Evolutionary conservation across 1,140 invertebrate species (phyloP), one percentile per base, ranked within the genome.

Genomic region (Drosophila ercepeae): DNA sequence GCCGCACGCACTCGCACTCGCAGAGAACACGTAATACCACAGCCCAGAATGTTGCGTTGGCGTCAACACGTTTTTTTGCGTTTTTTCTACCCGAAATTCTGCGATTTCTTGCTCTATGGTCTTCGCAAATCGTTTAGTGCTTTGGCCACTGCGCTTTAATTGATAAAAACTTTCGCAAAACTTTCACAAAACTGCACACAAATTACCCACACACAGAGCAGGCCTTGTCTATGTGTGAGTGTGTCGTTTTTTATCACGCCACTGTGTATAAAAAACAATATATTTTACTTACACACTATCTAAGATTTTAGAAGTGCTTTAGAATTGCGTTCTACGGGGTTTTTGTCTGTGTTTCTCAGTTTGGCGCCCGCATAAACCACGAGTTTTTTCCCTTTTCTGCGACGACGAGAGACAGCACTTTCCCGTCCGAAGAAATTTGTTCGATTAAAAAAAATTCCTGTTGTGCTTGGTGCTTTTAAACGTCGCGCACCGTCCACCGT

Each of bases 151-250:
- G 39, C 39, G 46, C 51, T 75, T 53, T 52, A 60, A 63, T 53
- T 67, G 60, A 67, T 67, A 53, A 67, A 27, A 67, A 67, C 61
- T 67, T 67, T 67, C 63, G 63, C 63, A 67, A 67, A 73, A 77
- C 78, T 82, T 82, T 82, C 78, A 82, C 78, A 76, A 77, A 79
- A 83, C 70, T 82, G 60, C 61, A 82, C 73, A n/a, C n/a, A n/a
- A 83, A 60, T 44, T 25, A 44, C 41, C 23, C 60, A 67, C 53
- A 45, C 36, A 16, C 16, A 25, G 21, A 42, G 39, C 16, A 25
- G 21, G 55, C 29, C 23, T 19, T 8, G 27, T 34, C 8, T 5
- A 16, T 42, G 36, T 41, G 53, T 57, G 45, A 32, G 44, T 27
- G 18, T 25, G 29, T 51, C 3, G 3, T 11, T 13, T 14, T 39